Conservation (phyloP, 2,113 vertebrate genomes). For the Sminthopsis crassicaudata region DNA sequence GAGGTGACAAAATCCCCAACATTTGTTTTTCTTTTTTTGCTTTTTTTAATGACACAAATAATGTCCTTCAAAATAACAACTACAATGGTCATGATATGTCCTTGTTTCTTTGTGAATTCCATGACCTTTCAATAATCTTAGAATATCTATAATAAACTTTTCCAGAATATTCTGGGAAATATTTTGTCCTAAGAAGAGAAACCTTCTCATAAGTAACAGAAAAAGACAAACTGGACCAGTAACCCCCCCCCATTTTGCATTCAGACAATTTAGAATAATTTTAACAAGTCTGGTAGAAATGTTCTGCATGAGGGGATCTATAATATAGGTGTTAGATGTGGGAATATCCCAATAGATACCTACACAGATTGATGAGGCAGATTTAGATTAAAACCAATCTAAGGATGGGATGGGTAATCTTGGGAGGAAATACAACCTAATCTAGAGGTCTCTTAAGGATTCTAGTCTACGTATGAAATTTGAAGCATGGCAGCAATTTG, state of each 20-base stretch:
- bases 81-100: no score
- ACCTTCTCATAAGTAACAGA: neutral
- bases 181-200: neutral
- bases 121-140: neutral
- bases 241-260: neutral
- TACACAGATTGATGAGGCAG: neutral
- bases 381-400: neutral
- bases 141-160: conserved; percentile 1
- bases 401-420: neutral
- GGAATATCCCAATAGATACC: neutral
- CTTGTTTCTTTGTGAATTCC: neutral
- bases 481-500: neutral
- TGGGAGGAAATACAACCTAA: neutral
- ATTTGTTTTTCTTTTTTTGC: no score
- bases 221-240: neutral
- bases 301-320: neutral
- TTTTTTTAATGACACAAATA: no score
- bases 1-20: neutral
- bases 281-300: neutral
- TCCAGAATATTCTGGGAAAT: neutral
- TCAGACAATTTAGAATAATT: neutral
- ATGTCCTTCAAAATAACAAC: no score
- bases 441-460: neutral
- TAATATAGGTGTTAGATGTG: neutral
- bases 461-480: neutral